phyloP scores from a whole-genome alignment of 1,140 invertebrate species.

The Dolichoris vasculosae region DNA sequence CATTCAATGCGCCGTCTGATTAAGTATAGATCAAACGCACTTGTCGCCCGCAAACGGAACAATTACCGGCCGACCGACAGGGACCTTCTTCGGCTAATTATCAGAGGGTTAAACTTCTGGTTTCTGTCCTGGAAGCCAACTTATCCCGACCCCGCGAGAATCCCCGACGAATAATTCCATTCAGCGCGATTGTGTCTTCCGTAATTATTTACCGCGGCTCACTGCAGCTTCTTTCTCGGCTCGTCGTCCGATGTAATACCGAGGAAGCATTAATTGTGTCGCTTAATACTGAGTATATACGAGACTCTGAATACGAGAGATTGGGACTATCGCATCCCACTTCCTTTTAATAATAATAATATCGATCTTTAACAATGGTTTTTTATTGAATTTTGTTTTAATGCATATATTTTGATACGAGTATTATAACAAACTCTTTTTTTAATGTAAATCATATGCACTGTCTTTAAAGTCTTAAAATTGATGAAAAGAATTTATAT shows the following conservation, averaged over 20 bases:
- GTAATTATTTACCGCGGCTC: background rate
- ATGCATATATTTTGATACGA: too few relatives aligned
- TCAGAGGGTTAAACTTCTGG: background rate
- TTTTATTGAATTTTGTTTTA: too few relatives aligned
- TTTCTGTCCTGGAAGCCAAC: background rate
- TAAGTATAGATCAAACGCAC: conserved; percentile 42
- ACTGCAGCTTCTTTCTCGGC: background rate
- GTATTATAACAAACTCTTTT: too few relatives aligned
- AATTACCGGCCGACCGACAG: background rate
- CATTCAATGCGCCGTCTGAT: conserved; percentile 22
- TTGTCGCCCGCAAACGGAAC: background rate
- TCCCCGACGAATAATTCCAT: background rate
- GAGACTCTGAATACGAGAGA: background rate
- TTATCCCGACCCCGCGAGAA: background rate
- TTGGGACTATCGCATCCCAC: background rate
- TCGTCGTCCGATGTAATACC: background rate
- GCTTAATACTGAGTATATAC: background rate
- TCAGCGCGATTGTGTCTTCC: background rate
- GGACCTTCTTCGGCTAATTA: background rate
- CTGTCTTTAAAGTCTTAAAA: too few relatives aligned
- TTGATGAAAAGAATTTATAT: too few relatives aligned
- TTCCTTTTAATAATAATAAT: background rate
- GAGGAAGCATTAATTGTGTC: background rate
- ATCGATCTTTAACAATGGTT: background rate
- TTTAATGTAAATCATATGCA: too few relatives aligned